Conservation (phyloP, 2,113 vertebrate species). For the cattle (Bos taurus) region DNA sequence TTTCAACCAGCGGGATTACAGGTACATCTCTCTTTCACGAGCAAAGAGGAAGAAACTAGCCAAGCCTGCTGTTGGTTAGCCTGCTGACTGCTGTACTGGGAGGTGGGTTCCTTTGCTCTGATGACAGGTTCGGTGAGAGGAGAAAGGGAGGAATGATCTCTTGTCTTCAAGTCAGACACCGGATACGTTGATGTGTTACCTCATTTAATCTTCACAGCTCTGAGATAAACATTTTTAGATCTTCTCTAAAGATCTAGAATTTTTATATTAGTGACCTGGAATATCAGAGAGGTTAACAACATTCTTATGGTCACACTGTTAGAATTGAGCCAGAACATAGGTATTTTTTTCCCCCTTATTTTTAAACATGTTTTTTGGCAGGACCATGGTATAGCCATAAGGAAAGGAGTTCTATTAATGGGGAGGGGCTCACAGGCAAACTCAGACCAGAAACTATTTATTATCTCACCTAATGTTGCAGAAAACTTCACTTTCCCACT, state of each 20-base stretch:
- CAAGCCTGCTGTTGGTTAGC: not conserved
- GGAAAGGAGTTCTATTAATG: not conserved
- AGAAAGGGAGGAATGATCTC: not conserved
- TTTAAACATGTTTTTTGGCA: not conserved
- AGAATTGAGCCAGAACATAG: not conserved
- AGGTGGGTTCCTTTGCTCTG: not conserved
- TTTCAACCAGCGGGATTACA: not conserved
- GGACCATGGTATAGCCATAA: not conserved
- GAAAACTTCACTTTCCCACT: not conserved
- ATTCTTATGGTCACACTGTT: not conserved
- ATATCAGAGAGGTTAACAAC: not conserved
- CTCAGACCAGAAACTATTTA: not conserved
- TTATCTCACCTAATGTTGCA: not conserved
- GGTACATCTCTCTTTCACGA: not conserved
- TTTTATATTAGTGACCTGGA: not conserved
- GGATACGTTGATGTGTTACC: not conserved
- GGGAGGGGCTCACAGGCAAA: not conserved
- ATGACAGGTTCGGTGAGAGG: not conserved
- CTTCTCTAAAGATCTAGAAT: not conserved
- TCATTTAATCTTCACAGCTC: not conserved
- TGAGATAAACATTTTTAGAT: not conserved
- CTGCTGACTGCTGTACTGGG: not conserved
- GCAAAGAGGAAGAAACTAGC: not conserved
- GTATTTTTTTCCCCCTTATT: not conserved
- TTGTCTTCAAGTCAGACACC: not conserved